Conservation (phyloP, 2,113 vertebrate genomes). For the Tretioscincus oriximinensis region DNA sequence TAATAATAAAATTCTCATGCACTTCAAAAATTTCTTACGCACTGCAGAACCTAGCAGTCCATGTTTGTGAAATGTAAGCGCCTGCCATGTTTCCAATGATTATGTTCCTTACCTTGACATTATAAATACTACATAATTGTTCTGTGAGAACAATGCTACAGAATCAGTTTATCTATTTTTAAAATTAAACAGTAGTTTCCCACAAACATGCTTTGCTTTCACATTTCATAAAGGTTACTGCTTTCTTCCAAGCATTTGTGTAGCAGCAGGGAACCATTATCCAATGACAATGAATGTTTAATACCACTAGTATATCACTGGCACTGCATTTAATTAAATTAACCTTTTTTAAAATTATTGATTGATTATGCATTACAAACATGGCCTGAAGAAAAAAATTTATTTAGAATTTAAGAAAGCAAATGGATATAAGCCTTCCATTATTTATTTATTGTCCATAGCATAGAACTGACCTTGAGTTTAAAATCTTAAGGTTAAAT, state of each 20-base stretch:
- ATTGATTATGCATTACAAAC: slow-evolving; percentile 50
- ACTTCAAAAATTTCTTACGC: no score
- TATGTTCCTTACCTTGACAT: slow-evolving; percentile 12
- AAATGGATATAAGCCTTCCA: slow-evolving; percentile 55
- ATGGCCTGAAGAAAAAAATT: slow-evolving; percentile 58
- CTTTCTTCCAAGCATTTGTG: slow-evolving; percentile 35
- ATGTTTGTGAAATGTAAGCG: neutral
- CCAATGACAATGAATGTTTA: slow-evolving; percentile 45
- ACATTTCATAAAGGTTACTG: slow-evolving; percentile 46
- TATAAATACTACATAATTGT: slow-evolving; percentile 24
- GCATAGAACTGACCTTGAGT: slow-evolving; percentile 32
- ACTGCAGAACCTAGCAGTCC: neutral
- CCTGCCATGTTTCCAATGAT: neutral
- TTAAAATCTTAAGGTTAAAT: slow-evolving; percentile 13
- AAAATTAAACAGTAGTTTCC: neutral
- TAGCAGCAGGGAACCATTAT: slow-evolving; percentile 45
- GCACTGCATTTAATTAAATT: slow-evolving; percentile 40
- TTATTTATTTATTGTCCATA: slow-evolving; percentile 50
- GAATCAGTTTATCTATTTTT: slow-evolving; percentile 2
- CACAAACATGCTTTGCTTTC: slow-evolving; percentile 28
- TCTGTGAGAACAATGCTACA: neutral
- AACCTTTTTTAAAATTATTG: slow-evolving; percentile 41
- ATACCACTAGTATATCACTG: slow-evolving; percentile 40
- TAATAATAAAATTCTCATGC: no score
- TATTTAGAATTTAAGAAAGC: slow-evolving; percentile 47